Percentiles rank a stretch among this genome's conserved stretches.
Conservation (phyloP, 2,113 vertebrate species). For the Syrmaticus mikado region DNA sequence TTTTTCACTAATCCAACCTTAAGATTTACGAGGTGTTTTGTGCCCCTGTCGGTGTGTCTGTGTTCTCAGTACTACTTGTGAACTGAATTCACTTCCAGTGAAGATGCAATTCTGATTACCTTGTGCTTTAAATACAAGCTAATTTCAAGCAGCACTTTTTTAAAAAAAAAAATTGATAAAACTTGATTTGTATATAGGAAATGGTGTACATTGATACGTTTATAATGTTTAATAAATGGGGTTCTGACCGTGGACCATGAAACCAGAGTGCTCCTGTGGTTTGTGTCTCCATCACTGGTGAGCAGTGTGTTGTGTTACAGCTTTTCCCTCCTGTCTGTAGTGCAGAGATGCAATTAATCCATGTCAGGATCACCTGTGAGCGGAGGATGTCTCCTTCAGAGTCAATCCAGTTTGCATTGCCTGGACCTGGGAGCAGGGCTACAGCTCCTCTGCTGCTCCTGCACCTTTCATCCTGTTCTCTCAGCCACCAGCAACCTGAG, state of each 20-base stretch:
- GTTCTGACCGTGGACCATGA: neutral
- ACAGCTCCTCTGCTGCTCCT: neutral
- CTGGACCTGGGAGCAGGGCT: neutral
- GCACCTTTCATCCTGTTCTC: neutral
- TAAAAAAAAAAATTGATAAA: conserved; percentile 4
- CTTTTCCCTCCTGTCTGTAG: neutral
- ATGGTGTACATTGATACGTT: conserved; percentile 66
- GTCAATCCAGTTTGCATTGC: accelerated
- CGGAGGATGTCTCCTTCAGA: neutral
- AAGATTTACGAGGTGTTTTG: neutral
- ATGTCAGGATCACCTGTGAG: neutral
- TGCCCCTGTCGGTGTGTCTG: neutral
- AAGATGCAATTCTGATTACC: conserved; percentile 13
- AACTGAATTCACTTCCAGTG: conserved; percentile 5
- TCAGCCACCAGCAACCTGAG: neutral
- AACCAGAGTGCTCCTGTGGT: neutral
- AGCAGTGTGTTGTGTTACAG: neutral
- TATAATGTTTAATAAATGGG: conserved; percentile 74
- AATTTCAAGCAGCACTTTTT: conserved; percentile 58
- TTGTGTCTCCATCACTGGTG: neutral
- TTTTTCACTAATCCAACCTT: neutral
- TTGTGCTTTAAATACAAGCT: conserved; percentile 52
- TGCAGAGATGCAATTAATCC: neutral
- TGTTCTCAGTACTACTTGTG: neutral
- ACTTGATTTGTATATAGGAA: conserved; percentile 73